Conservation (phyloP, 2,113 vertebrate species). For the Percopsis transmontana region DNA sequence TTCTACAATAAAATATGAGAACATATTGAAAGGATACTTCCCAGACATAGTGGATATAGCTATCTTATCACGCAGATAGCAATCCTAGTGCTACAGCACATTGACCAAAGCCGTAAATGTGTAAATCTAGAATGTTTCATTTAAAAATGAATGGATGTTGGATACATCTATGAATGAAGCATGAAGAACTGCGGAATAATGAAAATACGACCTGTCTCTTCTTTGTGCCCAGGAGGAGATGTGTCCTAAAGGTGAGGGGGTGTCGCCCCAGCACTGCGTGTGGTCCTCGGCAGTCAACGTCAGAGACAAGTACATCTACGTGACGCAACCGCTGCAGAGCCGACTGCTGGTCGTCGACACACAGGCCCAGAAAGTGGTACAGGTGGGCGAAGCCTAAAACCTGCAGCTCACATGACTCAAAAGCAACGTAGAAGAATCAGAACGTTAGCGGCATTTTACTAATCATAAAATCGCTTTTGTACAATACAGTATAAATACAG, state of each 20-base stretch:
- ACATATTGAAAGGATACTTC: no score
- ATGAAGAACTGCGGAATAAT: neutral
- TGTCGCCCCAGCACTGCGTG: constrained; percentile 79
- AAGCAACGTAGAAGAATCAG: no score
- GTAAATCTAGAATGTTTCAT: no score
- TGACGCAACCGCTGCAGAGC: constrained; percentile 85
- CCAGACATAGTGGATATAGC: no score
- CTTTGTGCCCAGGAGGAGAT: constrained; percentile 85
- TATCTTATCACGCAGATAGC: no score
- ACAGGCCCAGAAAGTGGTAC: constrained; percentile 89
- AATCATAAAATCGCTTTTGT: no score
- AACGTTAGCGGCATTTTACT: no score
- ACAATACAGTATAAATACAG: no score
- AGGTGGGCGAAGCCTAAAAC: constrained; percentile 77
- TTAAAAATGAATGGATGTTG: no score
- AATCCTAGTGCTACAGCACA: no score
- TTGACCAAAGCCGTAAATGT: no score
- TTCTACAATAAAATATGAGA: no score
- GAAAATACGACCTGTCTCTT: constrained; percentile 1
- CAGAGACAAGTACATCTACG: constrained; percentile 91
- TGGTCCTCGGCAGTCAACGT: constrained; percentile 93
- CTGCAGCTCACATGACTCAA: neutral
- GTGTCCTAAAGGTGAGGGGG: constrained; percentile 83
- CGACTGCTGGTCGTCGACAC: constrained; percentile 89
- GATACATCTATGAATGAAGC: neutral